Conservation (phyloP, 1,140 invertebrate genomes). For the Bombus polaris region DNA sequence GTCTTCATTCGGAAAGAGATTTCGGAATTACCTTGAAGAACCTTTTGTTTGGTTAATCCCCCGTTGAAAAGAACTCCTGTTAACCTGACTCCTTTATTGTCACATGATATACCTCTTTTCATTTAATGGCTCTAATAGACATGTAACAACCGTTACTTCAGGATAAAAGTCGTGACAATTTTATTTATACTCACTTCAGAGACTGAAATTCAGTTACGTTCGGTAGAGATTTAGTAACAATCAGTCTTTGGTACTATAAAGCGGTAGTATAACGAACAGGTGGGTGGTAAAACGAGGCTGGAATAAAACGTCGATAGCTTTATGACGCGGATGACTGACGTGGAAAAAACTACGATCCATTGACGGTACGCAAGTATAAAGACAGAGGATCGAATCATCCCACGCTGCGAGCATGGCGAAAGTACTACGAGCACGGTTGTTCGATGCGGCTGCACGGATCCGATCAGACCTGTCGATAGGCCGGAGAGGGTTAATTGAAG, state of each 20-base stretch:
- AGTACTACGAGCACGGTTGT: constrained; percentile 69
- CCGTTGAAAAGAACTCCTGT: neutral
- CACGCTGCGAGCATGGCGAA: constrained; percentile 67
- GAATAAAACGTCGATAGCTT: constrained; percentile 1
- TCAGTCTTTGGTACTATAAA: neutral
- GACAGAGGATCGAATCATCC: constrained; percentile 69
- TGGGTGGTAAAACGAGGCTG: neutral
- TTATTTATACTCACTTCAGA: neutral
- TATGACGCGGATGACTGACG: neutral
- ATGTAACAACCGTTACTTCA: neutral
- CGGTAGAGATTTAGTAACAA: neutral
- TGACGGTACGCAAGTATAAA: constrained; percentile 12
- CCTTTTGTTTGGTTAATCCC: neutral
- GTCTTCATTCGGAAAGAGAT: constrained; percentile 6
- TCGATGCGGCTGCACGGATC: constrained; percentile 45
- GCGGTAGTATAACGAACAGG: neutral
- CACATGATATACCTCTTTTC: neutral
- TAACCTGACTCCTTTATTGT: neutral
- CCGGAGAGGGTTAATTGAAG: constrained; percentile 75
- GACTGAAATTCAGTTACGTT: neutral
- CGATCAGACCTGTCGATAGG: constrained; percentile 73
- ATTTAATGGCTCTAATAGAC: neutral
- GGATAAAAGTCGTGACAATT: neutral
- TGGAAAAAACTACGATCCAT: constrained; percentile 15
- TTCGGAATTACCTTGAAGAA: neutral